Percentiles rank a stretch among this genome's conserved stretches.
phyloP scores from a whole-genome alignment of 2,797 vertebrate genomes.

The Rhynchonycteris naso region DNA sequence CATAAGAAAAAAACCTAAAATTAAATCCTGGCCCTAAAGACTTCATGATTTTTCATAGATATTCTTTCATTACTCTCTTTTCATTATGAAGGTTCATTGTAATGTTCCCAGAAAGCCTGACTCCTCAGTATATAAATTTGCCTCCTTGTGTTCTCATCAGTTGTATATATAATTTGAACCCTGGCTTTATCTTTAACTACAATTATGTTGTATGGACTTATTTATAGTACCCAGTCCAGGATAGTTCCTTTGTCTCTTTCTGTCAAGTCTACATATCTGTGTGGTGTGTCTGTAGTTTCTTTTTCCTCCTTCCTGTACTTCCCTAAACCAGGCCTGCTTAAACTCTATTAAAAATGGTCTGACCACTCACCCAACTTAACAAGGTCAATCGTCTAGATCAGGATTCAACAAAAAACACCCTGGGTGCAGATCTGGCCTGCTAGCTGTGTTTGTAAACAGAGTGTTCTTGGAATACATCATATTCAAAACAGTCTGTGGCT shows the following conservation, averaged over 20 bases:
- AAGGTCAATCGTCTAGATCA: background rate
- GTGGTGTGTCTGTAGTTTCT: background rate
- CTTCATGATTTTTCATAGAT: background rate
- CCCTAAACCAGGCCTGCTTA: background rate
- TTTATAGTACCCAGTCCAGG: background rate
- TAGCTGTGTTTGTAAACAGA: background rate
- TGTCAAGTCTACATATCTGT: background rate
- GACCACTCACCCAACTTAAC: background rate
- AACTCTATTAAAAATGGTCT: background rate
- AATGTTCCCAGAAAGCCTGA: background rate
- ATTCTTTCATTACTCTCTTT: background rate
- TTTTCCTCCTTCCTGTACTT: background rate
- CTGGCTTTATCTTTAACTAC: background rate
- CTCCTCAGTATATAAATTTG: background rate
- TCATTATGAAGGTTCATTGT: background rate
- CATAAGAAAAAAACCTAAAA: background rate
- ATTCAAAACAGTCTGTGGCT: too few relatives aligned
- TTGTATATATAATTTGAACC: background rate
- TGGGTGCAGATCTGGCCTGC: background rate
- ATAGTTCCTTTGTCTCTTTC: constrained; percentile 9
- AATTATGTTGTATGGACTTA: background rate
- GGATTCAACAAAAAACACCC: background rate
- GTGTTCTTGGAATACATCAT: background rate
- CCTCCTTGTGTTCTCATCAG: background rate
- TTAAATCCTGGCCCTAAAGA: background rate